Conservation (phyloP, 2,797 vertebrate genomes). For the Myotis daubentonii region DNA sequence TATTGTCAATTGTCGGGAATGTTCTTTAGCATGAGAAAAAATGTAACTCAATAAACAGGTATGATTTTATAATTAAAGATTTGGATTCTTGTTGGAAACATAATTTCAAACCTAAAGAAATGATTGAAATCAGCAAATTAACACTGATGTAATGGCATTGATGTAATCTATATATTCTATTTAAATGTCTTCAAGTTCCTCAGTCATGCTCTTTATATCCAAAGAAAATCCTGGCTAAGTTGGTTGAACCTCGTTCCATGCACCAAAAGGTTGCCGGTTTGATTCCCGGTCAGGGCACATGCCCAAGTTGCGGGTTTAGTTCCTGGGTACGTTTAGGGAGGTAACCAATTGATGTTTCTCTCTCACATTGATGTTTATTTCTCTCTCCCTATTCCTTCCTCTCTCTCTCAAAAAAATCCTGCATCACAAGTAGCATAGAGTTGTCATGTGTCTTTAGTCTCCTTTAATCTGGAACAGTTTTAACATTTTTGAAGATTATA, state of each 20-base stretch:
- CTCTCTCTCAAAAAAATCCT: background rate
- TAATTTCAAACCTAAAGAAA: slow-evolving; percentile 41
- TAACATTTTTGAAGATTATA: slow-evolving; percentile 39
- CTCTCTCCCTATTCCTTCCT: background rate
- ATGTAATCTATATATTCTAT: background rate
- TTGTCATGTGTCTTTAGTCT: background rate
- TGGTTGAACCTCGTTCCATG: background rate
- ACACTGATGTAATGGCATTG: background rate
- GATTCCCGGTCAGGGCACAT: background rate
- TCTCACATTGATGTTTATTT: background rate
- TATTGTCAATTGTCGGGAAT: slow-evolving; percentile 57
- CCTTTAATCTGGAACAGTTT: background rate
- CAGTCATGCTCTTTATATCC: background rate
- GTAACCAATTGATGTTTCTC: background rate
- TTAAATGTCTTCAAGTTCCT: background rate
- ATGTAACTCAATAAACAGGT: slow-evolving; percentile 34
- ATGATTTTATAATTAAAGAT: slow-evolving; percentile 38
- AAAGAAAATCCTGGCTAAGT: background rate
- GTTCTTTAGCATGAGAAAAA: slow-evolving; percentile 49
- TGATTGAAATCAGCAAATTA: slow-evolving; percentile 27
- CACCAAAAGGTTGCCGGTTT: background rate
- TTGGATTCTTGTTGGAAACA: slow-evolving; percentile 17
- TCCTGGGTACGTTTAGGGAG: background rate
- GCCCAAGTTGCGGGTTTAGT: background rate
- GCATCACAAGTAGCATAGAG: background rate